Evolutionary conservation across 1,140 invertebrate species (phyloP).

Genomic region (Eumaeus atala): DNA sequence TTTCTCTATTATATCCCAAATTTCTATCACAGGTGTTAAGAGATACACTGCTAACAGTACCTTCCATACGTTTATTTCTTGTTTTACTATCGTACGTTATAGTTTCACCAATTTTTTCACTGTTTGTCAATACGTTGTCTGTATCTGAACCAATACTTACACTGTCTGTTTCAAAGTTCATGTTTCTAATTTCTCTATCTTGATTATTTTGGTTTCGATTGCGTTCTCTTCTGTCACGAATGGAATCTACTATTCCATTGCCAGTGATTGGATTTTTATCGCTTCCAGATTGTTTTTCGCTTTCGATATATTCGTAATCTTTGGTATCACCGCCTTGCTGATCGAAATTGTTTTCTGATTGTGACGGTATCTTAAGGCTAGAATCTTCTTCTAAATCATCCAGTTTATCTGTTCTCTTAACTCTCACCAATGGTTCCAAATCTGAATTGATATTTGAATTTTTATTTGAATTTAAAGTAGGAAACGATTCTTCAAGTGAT

Average conservation of each 20-base stretch:
- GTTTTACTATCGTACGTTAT: slow-evolving; percentile 44
- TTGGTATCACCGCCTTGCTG: not conserved
- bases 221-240: too few relatives aligned
- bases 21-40: slow-evolving; percentile 15
- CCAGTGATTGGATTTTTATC: too few relatives aligned
- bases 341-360: not conserved
- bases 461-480: slow-evolving; percentile 30
- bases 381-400: slow-evolving; percentile 32
- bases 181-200: slow-evolving; percentile 9
- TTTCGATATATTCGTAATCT: too few relatives aligned
- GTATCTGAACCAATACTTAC: slow-evolving; percentile 49
- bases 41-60: not conserved
- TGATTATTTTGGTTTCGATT: not conserved
- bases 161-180: slow-evolving; percentile 31
- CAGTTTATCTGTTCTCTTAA: slow-evolving; percentile 51
- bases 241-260: too few relatives aligned
- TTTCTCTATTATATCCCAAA: slow-evolving; percentile 14
- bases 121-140: slow-evolving; percentile 44
- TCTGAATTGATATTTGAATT: slow-evolving; percentile 35
- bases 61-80: slow-evolving; percentile 33
- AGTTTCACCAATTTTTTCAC: slow-evolving; percentile 54
- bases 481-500: slow-evolving; percentile 59
- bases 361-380: too few relatives aligned
- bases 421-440: slow-evolving; percentile 50
- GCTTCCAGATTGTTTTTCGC: too few relatives aligned